These are phyloP conservation scores for Drosophila nigritarsus DNA, from an alignment of 2,888 invertebrate genomes.

Conservation along the genomic window DNA sequence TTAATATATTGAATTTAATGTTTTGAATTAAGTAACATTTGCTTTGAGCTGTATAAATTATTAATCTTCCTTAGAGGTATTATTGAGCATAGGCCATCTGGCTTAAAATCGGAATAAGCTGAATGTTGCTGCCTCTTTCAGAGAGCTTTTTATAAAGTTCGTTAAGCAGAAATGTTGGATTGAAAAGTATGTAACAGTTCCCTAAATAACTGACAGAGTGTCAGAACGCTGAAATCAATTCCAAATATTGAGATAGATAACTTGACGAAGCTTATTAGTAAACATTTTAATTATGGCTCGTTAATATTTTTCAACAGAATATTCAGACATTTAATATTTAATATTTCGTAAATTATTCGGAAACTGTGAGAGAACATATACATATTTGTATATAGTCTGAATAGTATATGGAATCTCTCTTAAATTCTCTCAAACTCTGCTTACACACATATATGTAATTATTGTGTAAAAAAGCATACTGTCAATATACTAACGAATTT, in stretches of 20 bases:
- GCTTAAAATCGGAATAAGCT: not conserved
- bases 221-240: not conserved
- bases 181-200: not conserved
- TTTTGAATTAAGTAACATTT: not conserved
- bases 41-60: not conserved
- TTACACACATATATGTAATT: not conserved
- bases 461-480: not conserved
- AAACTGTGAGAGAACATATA: not conserved
- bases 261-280: not conserved
- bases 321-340: not conserved
- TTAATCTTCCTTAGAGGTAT: not conserved
- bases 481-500: not conserved
- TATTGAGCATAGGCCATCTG: not conserved
- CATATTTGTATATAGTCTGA: not conserved
- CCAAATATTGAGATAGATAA: not conserved
- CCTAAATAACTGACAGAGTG: not conserved
- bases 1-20: not conserved
- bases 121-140: not conserved
- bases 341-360: not conserved
- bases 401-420: not conserved
- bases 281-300: not conserved
- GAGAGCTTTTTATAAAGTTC: not conserved
- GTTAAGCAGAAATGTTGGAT: not conserved
- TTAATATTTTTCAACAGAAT: not conserved
- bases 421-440: not conserved